Evolutionary conservation across 64 coral and sea anemone species (phyloP), one percentile per base, ranked within the genome.

Genomic region (Stichodactyla mertensii): DNA sequence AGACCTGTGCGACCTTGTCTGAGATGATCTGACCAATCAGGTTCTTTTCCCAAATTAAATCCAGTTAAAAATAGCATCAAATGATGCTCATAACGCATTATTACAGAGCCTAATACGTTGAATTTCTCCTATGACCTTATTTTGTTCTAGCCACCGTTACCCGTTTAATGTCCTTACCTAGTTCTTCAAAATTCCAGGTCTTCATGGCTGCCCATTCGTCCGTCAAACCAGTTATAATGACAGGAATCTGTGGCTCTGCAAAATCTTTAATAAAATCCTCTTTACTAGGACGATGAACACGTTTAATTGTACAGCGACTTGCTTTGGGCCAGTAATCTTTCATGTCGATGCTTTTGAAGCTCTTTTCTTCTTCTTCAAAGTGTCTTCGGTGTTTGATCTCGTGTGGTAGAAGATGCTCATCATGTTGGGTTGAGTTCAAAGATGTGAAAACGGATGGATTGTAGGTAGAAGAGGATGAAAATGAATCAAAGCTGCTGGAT

Each of bases 141-240:
- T 45, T 45, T 45, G 36, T 45, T 45, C 36, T 45, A 45, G 36
- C 36, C 36, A 45, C 36, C 8, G 56, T 11, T 1, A 58, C 8
- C 9, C 14, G 14, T 58, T 58, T 9, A 58, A 15, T 22, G 27
- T 77, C 26, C 89, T 61, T 89, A 95, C 94, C 94, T 55, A 95
- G 86, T 79, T 64, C 26, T 28, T 89, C 87, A 74, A 95, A 95
- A 18, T 85, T 77, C 94, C 94, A 95, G 45, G 77, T 77, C 51
- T 89, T 87, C 23, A 83, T 87, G 12, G 87, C 91, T 79, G 52
- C 80, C 90, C 87, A 95, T 8, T 87, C 61, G 66, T 95, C 94
- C 59, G 86, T 92, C 84, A 89, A 55, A 20, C 91, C 90, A 23
- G 90, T 95, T 71, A 95, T 84, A 83, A 95, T 95, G 23, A 61